These are phyloP conservation scores for Octomys mimax DNA, from an alignment of 2,797 vertebrate genomes.

Conservation along the genomic window DNA sequence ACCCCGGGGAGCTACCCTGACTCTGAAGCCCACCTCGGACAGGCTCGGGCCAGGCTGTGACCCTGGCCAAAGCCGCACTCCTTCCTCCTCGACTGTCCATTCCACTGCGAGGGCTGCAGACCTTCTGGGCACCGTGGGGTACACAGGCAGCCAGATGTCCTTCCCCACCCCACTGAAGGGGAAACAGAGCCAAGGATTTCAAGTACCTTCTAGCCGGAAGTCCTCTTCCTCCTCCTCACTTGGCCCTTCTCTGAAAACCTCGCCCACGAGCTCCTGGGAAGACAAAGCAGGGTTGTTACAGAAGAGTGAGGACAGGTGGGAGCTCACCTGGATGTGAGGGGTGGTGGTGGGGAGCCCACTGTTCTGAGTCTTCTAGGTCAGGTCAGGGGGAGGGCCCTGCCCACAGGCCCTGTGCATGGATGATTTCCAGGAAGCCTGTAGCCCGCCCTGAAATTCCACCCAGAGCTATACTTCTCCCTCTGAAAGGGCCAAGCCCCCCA, in stretches of 20 bases:
- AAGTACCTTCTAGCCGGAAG: slow-evolving; percentile 97
- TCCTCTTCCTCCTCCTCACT: slow-evolving; percentile 96
- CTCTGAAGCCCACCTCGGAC: too few relatives aligned
- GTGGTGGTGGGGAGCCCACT: background rate
- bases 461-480: background rate
- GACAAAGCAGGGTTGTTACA: slow-evolving; percentile 58
- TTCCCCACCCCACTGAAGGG: background rate
- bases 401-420: background rate
- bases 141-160: background rate
- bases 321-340: background rate
- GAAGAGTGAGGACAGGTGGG: background rate
- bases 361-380: background rate
- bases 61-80: accelerated
- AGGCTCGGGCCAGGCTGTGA: background rate
- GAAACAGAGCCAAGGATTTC: background rate
- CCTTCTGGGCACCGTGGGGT: background rate
- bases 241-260: slow-evolving; percentile 93
- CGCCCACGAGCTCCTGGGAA: slow-evolving; percentile 93
- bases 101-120: background rate
- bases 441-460: background rate
- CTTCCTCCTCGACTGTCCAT: background rate
- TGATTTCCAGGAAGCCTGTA: background rate
- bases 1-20: accelerated
- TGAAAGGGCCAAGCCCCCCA: slow-evolving; percentile 15
- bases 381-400: background rate